Percentiles rank a stretch among this genome's conserved stretches.
phyloP scores from a whole-genome alignment of 2,797 vertebrate genomes.

The Ctenochaetus hawaiiensis region DNA sequence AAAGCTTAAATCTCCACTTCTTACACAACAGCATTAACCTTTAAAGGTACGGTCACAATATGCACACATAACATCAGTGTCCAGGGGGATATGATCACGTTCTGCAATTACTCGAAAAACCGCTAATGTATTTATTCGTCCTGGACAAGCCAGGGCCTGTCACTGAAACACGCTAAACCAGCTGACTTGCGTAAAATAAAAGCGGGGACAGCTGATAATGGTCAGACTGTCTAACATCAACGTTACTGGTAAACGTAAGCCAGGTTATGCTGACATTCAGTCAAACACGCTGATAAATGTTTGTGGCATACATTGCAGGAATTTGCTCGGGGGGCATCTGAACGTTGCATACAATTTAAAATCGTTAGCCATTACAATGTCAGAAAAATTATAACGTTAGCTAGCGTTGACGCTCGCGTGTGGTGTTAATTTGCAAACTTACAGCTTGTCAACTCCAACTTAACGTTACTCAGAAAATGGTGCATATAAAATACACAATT shows the following conservation, averaged over 20 bases:
- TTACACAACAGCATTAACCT: neutral
- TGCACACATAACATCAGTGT: too few species aligned
- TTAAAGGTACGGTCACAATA: neutral
- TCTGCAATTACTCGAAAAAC: neutral
- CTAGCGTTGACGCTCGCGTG: constrained; percentile 21
- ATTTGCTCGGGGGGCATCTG: neutral
- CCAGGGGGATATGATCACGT: accelerated
- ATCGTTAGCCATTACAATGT: neutral
- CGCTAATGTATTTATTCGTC: neutral
- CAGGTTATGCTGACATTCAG: neutral
- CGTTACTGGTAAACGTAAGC: neutral
- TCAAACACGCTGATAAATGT: neutral
- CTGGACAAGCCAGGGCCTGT: constrained; percentile 36
- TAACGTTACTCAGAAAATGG: neutral
- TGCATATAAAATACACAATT: neutral
- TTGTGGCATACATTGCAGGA: neutral
- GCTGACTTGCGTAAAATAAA: constrained; percentile 53
- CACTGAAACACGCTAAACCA: constrained; percentile 29
- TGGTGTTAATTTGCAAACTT: neutral
- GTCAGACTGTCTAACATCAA: neutral
- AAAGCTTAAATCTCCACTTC: neutral
- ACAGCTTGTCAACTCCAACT: neutral
- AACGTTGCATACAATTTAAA: neutral
- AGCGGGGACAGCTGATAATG: neutral
- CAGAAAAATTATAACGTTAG: neutral